Conservation (phyloP, 2,888 invertebrate genomes). For the Cistogaster globosa region DNA sequence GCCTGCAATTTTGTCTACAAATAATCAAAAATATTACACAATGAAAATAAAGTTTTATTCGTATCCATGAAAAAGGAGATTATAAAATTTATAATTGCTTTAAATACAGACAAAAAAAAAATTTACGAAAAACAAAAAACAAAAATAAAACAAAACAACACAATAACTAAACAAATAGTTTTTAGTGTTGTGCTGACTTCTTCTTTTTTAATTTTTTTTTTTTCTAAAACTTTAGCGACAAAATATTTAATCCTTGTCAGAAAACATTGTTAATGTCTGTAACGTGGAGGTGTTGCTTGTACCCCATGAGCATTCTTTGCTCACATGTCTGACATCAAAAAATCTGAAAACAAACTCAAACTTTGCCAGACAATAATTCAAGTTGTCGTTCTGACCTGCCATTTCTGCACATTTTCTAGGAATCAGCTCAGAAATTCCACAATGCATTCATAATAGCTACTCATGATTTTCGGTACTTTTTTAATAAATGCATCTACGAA, state of each 20-base stretch:
- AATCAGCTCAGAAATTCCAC: no score
- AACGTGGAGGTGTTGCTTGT: constrained; percentile 30
- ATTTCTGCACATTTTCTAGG: no score
- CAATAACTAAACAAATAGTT: constrained; percentile 40
- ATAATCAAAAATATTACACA: not conserved
- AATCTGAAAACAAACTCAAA: no score
- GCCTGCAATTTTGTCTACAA: constrained; percentile 39
- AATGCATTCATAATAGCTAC: no score
- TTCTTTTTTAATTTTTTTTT: constrained; percentile 16
- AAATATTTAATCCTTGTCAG: constrained; percentile 62
- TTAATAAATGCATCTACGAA: not conserved
- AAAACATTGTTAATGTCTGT: constrained; percentile 44
- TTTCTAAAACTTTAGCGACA: constrained; percentile 65
- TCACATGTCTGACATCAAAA: no score
- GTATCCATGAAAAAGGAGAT: constrained; percentile 36
- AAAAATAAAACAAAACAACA: constrained; percentile 11
- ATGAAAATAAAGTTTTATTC: not conserved
- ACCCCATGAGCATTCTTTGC: not conserved
- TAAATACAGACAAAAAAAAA: constrained; percentile 20
- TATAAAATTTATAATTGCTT: constrained; percentile 61
- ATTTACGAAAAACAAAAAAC: constrained; percentile 16
- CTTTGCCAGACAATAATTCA: no score
- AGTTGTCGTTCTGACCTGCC: no score
- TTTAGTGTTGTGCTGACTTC: constrained; percentile 32
- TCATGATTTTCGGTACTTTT: no score